Base-by-base conservation (phyloP, 2,113 vertebrate species). In the Opisthocomus hoazin region DNA sequence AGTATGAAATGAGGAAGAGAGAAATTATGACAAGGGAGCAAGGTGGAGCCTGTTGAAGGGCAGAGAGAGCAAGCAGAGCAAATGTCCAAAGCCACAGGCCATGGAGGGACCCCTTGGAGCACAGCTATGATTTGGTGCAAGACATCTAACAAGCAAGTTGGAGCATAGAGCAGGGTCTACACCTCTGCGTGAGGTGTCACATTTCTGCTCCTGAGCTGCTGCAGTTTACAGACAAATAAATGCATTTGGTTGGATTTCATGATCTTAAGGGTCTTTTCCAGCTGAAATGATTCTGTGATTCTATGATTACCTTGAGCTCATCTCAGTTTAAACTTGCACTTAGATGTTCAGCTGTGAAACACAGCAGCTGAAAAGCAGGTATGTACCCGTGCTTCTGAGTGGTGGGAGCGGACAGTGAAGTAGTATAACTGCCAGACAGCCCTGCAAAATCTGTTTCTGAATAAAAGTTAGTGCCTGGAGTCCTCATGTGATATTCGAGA, bases 21-120 rank as follows among this genome's bases (percentile, higher is more conserved):
- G 51, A 82, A 92, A 93, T 75, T 77, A 50, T 4, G 2, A 73
- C 23, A 84, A 77, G 85, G 39, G 63, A 93, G 26, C 32, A 63
- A 84, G 57, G 8, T 54, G 32, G 20, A 89, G 65, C 56, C 60
- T 79, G 37, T 37, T 76, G 61, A 71, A 87, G n/a, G 36, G 53
- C 19, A 76, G 39, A 32, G 22, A 11, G 43, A 87, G 65, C 16
- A 75, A 87, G 18, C 26, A 78, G 22, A 29, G 37, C 8, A 30
- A 65, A 81, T 53, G 16, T 32, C 60, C 56, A 68, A 71, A 87
- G 50, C 36, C 64, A 37, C 29, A 43, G 68, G 50, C 39, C 18
- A 30, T 0, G 0, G 53, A 71, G 65, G 69, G 56, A 51, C 24
- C 41, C 51, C 1, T 0, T 3, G 60, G 46, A 66, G 17, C 0